Evolutionary conservation across 64 coral and sea anemone genomes (phyloP), one percentile per base, ranked within the genome.

Genomic region (Stylophora pistillata): DNA sequence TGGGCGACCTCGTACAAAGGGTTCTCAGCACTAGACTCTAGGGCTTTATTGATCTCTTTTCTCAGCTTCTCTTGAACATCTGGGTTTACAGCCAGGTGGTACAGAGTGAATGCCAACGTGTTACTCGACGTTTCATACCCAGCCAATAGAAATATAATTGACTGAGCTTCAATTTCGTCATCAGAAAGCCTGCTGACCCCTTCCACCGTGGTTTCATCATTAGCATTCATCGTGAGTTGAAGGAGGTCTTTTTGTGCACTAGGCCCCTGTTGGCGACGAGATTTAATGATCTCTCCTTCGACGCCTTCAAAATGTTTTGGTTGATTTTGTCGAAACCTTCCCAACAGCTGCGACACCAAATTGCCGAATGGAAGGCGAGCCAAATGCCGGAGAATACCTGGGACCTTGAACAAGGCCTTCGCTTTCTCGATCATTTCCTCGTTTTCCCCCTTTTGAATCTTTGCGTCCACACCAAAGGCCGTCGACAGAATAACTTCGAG

Each of bases 401-500:
- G 68, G 3, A 17, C 41, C 14, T 18, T 29, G 20, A 74, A 73
- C 21, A 73, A 7, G 18, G 56, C 55, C 26, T 87, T 61, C 4
- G 68, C 71, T 57, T 74, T 68, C 23, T 58, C 15, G 5, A 87
- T 1, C 15, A 84, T 69, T 53, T 70, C 80, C 3, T 20, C 13
- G 20, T 84, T 84, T 53, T 69, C 80, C 17, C 60, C 80, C 61
- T 27, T 26, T n/a, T 89, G 91, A 52, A 93, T 85, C n/a, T 77
- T 58, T 21, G 91, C 79, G 4, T 93, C 62, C 21, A 93, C 79
- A 20, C 91, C 91, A 85, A 93, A 93, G 23, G 91, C 86, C 2
- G 91, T 93, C 0, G 86, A 89, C 13, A 93, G 26, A 72, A 93
- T 93, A 2, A 93, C 86, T 18, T 93, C 91, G 0, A 93, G 86